These are phyloP conservation scores for Antrozous pallidus DNA, from an alignment of 2,797 vertebrate species.

Conservation along the genomic window DNA sequence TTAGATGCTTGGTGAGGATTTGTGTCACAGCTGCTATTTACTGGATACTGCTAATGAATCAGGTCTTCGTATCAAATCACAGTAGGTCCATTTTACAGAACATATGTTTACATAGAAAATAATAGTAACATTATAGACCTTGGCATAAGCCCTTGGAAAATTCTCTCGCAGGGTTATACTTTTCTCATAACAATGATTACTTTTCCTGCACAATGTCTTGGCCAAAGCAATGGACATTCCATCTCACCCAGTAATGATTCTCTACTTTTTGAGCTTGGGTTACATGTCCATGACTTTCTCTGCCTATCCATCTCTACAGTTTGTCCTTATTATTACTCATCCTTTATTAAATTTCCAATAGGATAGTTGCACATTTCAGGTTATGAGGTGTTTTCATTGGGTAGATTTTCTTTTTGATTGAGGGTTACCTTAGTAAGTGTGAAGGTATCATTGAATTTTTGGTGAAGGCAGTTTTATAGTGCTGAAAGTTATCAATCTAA, in stretches of 20 bases:
- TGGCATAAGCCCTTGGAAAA: constrained; percentile 79
- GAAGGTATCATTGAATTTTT: neutral
- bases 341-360: constrained; percentile 60
- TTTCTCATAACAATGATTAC: constrained; percentile 64
- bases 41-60: constrained; percentile 31
- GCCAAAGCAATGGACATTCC: constrained; percentile 71
- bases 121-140: constrained; percentile 73
- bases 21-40: constrained; percentile 15
- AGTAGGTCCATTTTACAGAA: constrained; percentile 52
- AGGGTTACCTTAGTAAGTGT: neutral
- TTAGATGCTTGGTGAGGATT: neutral
- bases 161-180: constrained; percentile 50
- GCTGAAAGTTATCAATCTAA: neutral
- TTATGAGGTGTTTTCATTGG: neutral
- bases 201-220: constrained; percentile 76
- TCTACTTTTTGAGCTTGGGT: constrained; percentile 16
- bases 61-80: constrained; percentile 38
- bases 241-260: constrained; percentile 32
- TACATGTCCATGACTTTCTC: constrained; percentile 41
- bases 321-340: neutral
- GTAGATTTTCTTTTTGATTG: neutral
- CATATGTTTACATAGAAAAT: constrained; percentile 76
- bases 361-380: constrained; percentile 42
- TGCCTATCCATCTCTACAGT: neutral
- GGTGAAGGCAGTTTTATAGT: neutral